Conservation (phyloP, 2,797 vertebrate species). For the Pitangus sulphuratus region DNA sequence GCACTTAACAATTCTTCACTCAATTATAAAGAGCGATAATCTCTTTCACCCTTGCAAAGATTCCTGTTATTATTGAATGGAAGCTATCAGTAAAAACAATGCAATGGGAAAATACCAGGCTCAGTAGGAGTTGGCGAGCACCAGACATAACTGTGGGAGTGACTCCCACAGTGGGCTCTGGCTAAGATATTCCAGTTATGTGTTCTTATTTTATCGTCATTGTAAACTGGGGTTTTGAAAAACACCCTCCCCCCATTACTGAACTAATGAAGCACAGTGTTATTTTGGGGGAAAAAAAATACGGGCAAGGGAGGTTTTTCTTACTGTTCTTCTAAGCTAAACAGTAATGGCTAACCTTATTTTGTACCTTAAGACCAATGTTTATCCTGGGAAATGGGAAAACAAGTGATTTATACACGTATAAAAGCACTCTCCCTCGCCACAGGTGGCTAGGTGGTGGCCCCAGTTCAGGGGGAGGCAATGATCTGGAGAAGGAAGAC, state of each 20-base stretch:
- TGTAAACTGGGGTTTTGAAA: not conserved
- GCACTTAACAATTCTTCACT: not conserved
- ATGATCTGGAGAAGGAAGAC: not conserved
- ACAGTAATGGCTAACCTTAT: not conserved
- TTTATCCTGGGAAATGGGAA: not conserved
- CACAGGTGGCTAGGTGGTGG: not conserved
- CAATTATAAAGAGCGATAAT: not conserved
- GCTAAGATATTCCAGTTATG: conserved; percentile 45
- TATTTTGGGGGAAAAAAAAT: not conserved
- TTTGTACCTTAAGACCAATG: not conserved
- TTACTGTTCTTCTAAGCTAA: not conserved
- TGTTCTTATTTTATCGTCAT: conserved; percentile 14
- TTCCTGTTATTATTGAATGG: conserved; percentile 5
- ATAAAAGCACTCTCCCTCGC: not conserved
- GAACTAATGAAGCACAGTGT: not conserved
- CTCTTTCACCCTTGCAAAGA: conserved; percentile 1
- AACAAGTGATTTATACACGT: not conserved
- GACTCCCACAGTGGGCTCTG: conserved; percentile 35
- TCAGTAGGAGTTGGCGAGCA: conserved; percentile 32
- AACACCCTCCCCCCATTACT: not conserved
- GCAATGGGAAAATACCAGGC: conserved; percentile 60
- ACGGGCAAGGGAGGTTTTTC: not conserved
- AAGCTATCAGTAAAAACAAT: conserved; percentile 45
- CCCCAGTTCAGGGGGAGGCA: not conserved
- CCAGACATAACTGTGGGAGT: conserved; percentile 42